Evolutionary conservation across 2,888 invertebrate genomes (phyloP), one percentile per base, ranked within the genome.

Genomic region (Nemoura dubitans): DNA sequence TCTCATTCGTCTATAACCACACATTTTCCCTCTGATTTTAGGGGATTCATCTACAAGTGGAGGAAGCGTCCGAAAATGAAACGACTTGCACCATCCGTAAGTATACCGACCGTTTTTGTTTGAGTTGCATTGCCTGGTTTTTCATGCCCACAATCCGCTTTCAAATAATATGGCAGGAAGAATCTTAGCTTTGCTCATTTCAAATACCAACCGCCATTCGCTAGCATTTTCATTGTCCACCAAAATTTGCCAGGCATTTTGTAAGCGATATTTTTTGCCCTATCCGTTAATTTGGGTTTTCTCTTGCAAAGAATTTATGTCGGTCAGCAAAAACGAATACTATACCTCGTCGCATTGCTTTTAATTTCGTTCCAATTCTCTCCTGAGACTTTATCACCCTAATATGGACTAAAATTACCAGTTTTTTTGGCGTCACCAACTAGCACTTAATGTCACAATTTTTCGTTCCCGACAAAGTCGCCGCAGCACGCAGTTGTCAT

Each of bases 1-100:
- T n/a, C n/a, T n/a, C n/a, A n/a, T n/a, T n/a, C n/a, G n/a, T n/a
- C n/a, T n/a, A n/a, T n/a, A n/a, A 25, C 76, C 25, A 76, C 25
- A 76, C 21, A 76, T 25, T 36, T 26, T 80, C 16, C 0, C 36
- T 87, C 3, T 83, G 36, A 28, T 86, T 86, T 43, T 87, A 87
- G 87, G 87, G 87, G 84, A 86, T 88, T 59, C 88, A 85, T 86
- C 87, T 88, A 21, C 88, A 86, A 28, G 88, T 88, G 85, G 88
- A 87, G 30, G 88, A 87, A 83, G 88, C 86, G 87, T 88, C 88
- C 6, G 88, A 88, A 42, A 87, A 87, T 85, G 88, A 88, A 84
- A 87, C 88, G 16, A 83, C 88, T 76, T 88, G 88, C 87, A 88
- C 88, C 27, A 87, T 88, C 21, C 77, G 88, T 88, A 80, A 88